Conservation (phyloP, 2,797 vertebrate species). For the Valencia hispanica region DNA sequence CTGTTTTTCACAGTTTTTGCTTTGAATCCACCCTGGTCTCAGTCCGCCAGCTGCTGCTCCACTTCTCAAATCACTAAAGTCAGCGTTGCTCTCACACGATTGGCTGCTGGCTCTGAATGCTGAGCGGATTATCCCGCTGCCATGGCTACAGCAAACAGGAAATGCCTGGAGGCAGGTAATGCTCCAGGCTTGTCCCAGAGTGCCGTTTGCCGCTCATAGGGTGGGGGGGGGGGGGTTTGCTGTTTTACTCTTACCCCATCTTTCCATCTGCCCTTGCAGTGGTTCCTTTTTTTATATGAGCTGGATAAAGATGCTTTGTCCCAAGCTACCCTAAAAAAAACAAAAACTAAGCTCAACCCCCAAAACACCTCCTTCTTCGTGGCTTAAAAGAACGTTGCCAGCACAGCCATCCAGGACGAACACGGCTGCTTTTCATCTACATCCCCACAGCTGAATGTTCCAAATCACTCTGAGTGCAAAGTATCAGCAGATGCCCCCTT, state of each 20-base stretch:
- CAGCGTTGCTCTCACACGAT: constrained; percentile 37
- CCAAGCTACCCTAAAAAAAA: constrained; percentile 52
- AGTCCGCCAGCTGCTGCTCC: constrained; percentile 66
- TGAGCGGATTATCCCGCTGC: constrained; percentile 72
- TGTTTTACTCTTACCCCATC: constrained; percentile 52
- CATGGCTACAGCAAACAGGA: constrained; percentile 79
- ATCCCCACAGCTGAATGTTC: constrained; percentile 7
- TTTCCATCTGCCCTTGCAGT: constrained; percentile 64
- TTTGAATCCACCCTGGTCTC: constrained; percentile 36
- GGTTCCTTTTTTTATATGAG: constrained; percentile 44
- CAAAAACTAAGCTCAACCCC: constrained; percentile 35
- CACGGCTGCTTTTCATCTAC: constrained; percentile 32
- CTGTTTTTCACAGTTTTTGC: constrained; percentile 28
- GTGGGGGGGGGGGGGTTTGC: constrained; percentile 29
- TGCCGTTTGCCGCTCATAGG: constrained; percentile 39
- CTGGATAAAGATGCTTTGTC: constrained; percentile 72
- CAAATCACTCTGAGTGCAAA: constrained; percentile 46
- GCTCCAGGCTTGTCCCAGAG: constrained; percentile 60
- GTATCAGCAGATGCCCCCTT: constrained; percentile 64
- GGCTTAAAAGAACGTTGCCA: constrained; percentile 33
- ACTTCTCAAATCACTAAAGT: constrained; percentile 61
- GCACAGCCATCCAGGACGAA: constrained; percentile 31
- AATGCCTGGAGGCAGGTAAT: constrained; percentile 75
- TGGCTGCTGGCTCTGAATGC: constrained; percentile 51
- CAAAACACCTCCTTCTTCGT: constrained; percentile 34